Evolutionary conservation across 2,797 vertebrate species (phyloP).

Genomic region (Periparus ater): DNA sequence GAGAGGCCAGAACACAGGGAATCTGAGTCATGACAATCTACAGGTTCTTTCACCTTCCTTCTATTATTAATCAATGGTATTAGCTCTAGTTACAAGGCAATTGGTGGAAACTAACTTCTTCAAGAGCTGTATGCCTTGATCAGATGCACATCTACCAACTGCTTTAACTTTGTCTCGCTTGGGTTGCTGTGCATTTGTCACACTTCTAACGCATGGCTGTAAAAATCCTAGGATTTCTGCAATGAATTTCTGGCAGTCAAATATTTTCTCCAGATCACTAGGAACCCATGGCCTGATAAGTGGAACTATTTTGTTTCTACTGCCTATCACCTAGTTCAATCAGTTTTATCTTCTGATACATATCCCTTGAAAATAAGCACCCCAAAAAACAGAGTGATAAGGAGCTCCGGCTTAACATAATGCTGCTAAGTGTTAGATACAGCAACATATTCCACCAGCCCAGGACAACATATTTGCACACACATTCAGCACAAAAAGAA

Average conservation of each 20-base stretch:
- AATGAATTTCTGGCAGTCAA: conserved; percentile 1
- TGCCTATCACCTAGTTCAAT: neutral
- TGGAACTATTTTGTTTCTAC: conserved; percentile 4
- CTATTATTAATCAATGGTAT: neutral
- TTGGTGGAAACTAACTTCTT: neutral
- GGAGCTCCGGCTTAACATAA: neutral
- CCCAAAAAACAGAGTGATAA: neutral
- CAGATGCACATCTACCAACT: neutral
- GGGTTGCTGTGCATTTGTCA: neutral
- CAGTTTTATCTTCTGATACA: neutral
- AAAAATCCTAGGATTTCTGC: neutral
- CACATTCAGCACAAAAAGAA: neutral
- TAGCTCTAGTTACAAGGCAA: neutral
- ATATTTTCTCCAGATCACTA: neutral
- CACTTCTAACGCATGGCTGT: neutral
- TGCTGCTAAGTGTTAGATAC: neutral
- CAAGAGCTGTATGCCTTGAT: neutral
- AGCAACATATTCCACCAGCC: neutral
- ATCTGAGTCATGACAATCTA: neutral
- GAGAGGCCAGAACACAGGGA: neutral
- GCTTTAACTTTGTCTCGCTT: neutral
- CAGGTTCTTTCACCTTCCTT: neutral
- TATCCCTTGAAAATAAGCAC: conserved; percentile 20
- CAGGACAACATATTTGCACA: neutral
- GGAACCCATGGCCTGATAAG: neutral